Conservation (phyloP, 2,113 vertebrate genomes). For the Xyrauchen texanus region DNA sequence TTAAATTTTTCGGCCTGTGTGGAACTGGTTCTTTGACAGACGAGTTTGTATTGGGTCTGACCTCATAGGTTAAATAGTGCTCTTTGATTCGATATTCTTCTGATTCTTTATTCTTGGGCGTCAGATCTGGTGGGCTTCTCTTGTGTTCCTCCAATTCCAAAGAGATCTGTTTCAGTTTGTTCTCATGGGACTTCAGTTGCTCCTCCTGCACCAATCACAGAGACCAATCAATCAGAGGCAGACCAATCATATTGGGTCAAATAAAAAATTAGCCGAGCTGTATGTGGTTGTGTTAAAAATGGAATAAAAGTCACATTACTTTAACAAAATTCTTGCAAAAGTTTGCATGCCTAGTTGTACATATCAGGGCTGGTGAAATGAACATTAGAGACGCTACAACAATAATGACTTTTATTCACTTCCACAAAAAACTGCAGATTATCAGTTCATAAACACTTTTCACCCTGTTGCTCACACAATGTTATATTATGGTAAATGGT, state of each 20-base stretch:
- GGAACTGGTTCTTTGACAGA: background rate
- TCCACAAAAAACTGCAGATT: no score
- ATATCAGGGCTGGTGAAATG: no score
- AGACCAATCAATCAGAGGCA: conserved; percentile 18
- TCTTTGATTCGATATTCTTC: conserved; percentile 95
- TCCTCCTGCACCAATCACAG: conserved; percentile 80
- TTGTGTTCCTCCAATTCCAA: conserved; percentile 92
- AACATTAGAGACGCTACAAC: no score
- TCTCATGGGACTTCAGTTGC: conserved; percentile 94
- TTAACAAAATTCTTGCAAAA: no score
- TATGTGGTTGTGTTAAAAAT: background rate
- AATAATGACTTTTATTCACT: no score
- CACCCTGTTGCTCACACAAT: no score
- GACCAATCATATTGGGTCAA: background rate
- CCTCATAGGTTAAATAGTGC: conserved; percentile 97
- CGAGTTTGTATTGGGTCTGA: conserved; percentile 61
- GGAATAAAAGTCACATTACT: no score
- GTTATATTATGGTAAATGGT: no score
- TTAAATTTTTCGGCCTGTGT: no score
- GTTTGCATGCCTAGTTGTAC: no score
- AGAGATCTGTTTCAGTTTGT: conserved; percentile 91
- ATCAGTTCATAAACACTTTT: no score
- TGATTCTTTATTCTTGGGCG: conserved; percentile 87
- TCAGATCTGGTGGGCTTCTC: conserved; percentile 80
- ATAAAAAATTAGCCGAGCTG: background rate